Percentiles rank a stretch among this genome's conserved stretches.
phyloP scores from a whole-genome alignment of 2,113 vertebrate genomes.

The Zosterops borbonicus region DNA sequence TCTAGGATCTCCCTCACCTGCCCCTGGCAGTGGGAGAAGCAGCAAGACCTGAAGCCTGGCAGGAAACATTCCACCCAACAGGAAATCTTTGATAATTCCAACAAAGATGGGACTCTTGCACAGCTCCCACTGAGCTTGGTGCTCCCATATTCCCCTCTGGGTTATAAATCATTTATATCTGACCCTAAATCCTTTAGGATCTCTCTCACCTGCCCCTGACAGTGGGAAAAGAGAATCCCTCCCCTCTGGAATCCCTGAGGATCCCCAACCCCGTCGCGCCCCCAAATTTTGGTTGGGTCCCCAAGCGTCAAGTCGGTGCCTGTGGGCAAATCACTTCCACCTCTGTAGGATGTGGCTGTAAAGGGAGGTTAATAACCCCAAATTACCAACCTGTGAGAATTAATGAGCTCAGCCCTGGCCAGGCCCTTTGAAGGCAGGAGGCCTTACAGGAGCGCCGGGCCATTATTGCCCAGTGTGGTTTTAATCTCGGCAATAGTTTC shows the following conservation, averaged over 20 bases:
- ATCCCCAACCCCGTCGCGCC: background rate
- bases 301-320: background rate
- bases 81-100: too few species aligned
- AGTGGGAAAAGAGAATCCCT: background rate
- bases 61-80: too few species aligned
- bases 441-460: constrained; percentile 46
- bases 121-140: background rate
- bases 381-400: constrained; percentile 61
- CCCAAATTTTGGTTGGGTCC: background rate
- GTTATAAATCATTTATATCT: too few species aligned
- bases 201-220: too few species aligned
- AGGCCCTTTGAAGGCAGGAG: constrained; percentile 61
- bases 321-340: constrained; percentile 65
- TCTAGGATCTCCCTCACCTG: too few species aligned
- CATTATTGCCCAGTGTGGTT: constrained; percentile 56
- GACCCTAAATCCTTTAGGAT: too few species aligned
- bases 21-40: too few species aligned
- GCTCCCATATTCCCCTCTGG: background rate
- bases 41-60: too few species aligned
- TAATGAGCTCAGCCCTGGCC: constrained; percentile 48
- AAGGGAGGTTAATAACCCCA: constrained; percentile 62
- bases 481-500: constrained; percentile 55
- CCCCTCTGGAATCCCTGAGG: background rate
- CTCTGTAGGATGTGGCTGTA: constrained; percentile 46
- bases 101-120: too few species aligned